phyloP scores from a whole-genome alignment of 2,888 invertebrate genomes.

The Sericinus montela region DNA sequence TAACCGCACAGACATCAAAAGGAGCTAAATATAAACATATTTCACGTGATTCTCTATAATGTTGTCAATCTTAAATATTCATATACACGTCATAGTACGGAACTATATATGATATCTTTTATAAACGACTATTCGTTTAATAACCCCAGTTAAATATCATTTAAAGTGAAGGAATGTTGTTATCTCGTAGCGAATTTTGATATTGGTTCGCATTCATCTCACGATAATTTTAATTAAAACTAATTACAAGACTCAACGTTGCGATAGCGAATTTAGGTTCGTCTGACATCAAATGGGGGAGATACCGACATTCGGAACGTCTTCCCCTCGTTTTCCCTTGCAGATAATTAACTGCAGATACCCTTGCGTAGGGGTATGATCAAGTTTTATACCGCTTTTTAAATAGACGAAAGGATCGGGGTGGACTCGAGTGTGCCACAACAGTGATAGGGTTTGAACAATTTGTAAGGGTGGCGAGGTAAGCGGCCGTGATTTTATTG shows the following conservation, averaged over 20 bases:
- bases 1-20: no score
- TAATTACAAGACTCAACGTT: slow-evolving; percentile 62
- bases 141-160: slow-evolving; percentile 2
- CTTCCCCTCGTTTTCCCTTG: slow-evolving; percentile 59
- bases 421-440: slow-evolving; percentile 44
- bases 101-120: no score
- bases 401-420: slow-evolving; percentile 52
- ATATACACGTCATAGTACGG: no score
- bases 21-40: no score
- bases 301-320: slow-evolving; percentile 59
- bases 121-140: no score
- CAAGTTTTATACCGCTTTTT: slow-evolving; percentile 71
- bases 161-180: slow-evolving; percentile 1
- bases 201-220: slow-evolving; percentile 15
- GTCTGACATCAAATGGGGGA: slow-evolving; percentile 35
- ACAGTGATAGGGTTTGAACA: slow-evolving; percentile 62
- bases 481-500: slow-evolving; percentile 73
- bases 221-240: slow-evolving; percentile 66
- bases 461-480: slow-evolving; percentile 68
- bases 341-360: slow-evolving; percentile 73
- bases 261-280: slow-evolving; percentile 41
- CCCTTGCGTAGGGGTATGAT: slow-evolving; percentile 54
- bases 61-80: no score
- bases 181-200: neutral
- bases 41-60: no score